Base-by-base conservation (phyloP, 2,888 invertebrate species). In the Pachymerium ferrugineum region DNA sequence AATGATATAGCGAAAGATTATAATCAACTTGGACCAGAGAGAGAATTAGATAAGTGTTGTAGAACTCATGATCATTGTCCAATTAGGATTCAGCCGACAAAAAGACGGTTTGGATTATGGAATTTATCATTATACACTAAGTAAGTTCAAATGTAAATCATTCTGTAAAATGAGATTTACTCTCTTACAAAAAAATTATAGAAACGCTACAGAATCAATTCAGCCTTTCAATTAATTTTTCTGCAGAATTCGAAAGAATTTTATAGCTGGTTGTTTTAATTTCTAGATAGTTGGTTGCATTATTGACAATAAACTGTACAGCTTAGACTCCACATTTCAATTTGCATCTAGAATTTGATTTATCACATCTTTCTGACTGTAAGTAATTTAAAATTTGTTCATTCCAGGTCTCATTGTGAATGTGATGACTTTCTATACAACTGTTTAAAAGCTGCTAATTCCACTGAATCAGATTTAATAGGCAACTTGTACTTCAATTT, bases 101-200 rank as follows among this genome's bases (percentile, higher is more conserved):
- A 74, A 62, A 68, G 33, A 4, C 67, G 19, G 12, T 70, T 70
- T 70, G 77, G 78, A 25, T 47, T 78, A 3, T 73, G 76, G 12
- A 78, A 78, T 62, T 54, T 76, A 10, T 78, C 78, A 14, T 73
- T 78, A 12, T 77, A 77, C 47, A 78, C 77, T 3, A 77, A 76
- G 78, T 78, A 73, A 75, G 77, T 74, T 28, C 29, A 19, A 4
- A 42, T 5, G 12, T 42, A 4, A 42, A 42, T 42, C 16, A 42
- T 42, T 42, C n/a, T n/a, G n/a, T n/a, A 8, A 4, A 8, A 4
- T 42, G 14, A n/a, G 5, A n/a, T 10, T 42, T 3, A 42, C n/a
- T n/a, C n/a, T n/a, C n/a, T n/a, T n/a, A n/a, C n/a, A n/a, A n/a
- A n/a, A n/a, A n/a, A n/a, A n/a, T n/a, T n/a, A n/a, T n/a, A n/a